Base-by-base conservation (phyloP, 1,140 invertebrate species). In the Myzus persicae region DNA sequence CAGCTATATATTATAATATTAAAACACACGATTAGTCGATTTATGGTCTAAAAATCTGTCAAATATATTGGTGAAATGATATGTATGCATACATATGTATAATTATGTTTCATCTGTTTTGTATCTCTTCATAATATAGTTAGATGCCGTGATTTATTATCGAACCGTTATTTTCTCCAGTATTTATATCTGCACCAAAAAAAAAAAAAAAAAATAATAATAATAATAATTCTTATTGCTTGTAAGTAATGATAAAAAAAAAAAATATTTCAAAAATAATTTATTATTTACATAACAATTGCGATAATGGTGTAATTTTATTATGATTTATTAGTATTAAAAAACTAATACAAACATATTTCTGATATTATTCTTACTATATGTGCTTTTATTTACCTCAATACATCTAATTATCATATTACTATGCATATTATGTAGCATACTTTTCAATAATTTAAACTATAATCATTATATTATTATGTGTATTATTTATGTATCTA, bases 31-130 rank as follows among this genome's bases (percentile, higher is more conserved):
- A 89, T 89, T 89, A 40, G 9, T 54, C 46, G 48, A 89, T 89
- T 89, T 89, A 89, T 89, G 87, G 31, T 89, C 20, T 51, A 51
- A 89, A 88, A 89, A 51, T 89, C 87, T 89, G 46, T 89, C 87
- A 51, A 51, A 46, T 51, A 36, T 89, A 51, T 46, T 51, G n/a
- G 44, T 48, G 48, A 88, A 88, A 88, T 48, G 8, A 88, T 48
- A 88, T n/a, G n/a, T 48, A 48, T 36, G 2, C 18, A 36, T 48
- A 88, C 0, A 18, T 76, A n/a, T 82, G n/a, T 85, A 87, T 87
- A 44, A 44, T 85, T 44, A 31, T 42, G 3, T 42, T 44, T 44
- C 24, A 85, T 46, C 31, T 20, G 20, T 48, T 48, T 44, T 18
- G 46, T 44, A 88, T 88, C 24, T 85, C 84, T 85, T 85, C 84